Base-by-base conservation (phyloP, 2,888 invertebrate genomes). In the Agonum fuliginosum region DNA sequence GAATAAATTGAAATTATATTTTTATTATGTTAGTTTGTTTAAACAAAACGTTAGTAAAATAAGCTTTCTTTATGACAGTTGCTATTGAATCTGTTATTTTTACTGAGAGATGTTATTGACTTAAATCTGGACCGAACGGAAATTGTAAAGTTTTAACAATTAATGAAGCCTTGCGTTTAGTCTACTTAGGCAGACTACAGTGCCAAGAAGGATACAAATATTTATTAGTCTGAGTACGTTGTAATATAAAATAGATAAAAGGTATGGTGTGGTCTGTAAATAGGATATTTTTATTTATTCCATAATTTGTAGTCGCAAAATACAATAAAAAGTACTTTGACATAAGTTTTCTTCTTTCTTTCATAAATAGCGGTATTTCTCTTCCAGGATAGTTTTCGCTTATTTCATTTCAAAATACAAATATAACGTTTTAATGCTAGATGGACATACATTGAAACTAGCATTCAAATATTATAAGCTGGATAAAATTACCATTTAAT, bases 261-360 rank as follows among this genome's bases (percentile, higher is more conserved):
- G 67, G 62, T 74, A 75, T 75, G 75, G 75, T 75, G 67, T 75
- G 75, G 75, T 67, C 75, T 75, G 75, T 75, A 75, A 67, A 75
- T 75, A 67, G 75, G 37, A 75, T 75, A 75, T 67, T 75, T 75
- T 75, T 75, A 75, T 75, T 75, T 75, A 75, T 75, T 75, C 75
- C 75, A 65, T 75, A 75, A 75, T 75, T 75, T 75, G 75, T 75
- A 75, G 75, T 67, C 67, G 67, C 75, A 62, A 67, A 75, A 75
- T 34, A 48, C 24, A 70, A 70, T 46, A 70, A 48, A 73, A 75
- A 75, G 30, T 75, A 75, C 75, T 75, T 75, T 75, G 67, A 75
- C 65, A 75, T 75, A 75, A 62, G 4, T 51, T 43, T 12, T n/a
- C 6, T 17, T 20, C 20, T 48, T 20, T 17, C 19, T n/a, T n/a